Base-by-base conservation (phyloP, 2,797 vertebrate species). In the Notoglanidium macrostoma region DNA sequence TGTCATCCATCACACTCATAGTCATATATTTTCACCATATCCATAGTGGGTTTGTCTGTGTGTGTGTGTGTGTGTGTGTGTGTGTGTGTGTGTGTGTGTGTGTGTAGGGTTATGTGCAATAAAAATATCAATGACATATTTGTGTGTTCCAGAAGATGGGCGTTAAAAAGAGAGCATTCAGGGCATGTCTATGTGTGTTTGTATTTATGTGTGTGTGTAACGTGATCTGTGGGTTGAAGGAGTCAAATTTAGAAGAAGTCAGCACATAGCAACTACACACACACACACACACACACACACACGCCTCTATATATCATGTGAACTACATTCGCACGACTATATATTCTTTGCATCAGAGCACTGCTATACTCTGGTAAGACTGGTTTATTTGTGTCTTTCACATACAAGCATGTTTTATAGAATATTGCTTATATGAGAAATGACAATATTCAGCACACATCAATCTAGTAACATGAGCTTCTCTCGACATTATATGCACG, bases 121-220 rank as follows among this genome's bases (percentile, higher is more conserved):
- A 59, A 46, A 73, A 85, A 76, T 82, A 67, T 65, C 80, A 82
- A 32, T 21, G 59, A 67, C 80, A 65, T 65, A 67, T 59, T 79
- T 79, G 19, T 79, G 21, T 55, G 29, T 54, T 70, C 9, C 32
- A 73, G 26, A 44, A 10, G 14, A 74, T 10, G 40, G n/a, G 40
- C 21, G 54, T 73, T 57, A 84, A 72, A n/a, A 17, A 84, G 40
- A 73, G 54, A 84, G 35, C 65, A 74, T 84, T 74, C 35, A 9
- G 67, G 32, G 67, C 54, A 72, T 84, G 83, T 73, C 21, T 59
- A 35, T 70, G 63, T 79, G 29, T 70, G 59, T 67, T 72, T n/a
- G n/a, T 19, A 21, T 40, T 19, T 23, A 57, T 32, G 49, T 40
- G 76, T 40, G 67, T 76, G 49, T 80, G 9, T 51, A 65, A 82